Evolutionary conservation across 1,140 invertebrate species (phyloP).

Genomic region (Leucophenga varia): DNA sequence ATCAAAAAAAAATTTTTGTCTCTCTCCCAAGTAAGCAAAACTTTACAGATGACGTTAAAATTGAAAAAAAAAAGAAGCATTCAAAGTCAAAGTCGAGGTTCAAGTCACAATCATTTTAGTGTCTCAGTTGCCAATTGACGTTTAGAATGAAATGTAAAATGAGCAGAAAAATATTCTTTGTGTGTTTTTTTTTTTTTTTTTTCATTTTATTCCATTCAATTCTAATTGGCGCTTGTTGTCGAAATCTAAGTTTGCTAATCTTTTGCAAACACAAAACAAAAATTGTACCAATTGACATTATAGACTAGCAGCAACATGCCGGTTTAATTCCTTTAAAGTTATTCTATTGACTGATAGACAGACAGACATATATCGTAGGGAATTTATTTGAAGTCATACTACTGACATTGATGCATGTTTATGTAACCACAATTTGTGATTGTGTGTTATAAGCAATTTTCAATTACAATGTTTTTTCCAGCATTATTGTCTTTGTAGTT

Average conservation of each 20-base stretch:
- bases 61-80: no score
- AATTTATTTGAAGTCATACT: no score
- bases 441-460: no score
- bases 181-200: background rate
- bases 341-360: no score
- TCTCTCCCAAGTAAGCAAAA: no score
- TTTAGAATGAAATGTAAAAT: slow-evolving; percentile 38
- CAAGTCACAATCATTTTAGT: background rate
- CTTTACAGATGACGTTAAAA: no score
- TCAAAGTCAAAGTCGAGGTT: slow-evolving; percentile 12
- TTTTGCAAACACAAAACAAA: slow-evolving; percentile 40
- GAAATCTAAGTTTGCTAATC: slow-evolving; percentile 18
- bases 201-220: slow-evolving; percentile 2
- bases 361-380: no score
- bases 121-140: slow-evolving; percentile 17
- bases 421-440: slow-evolving; percentile 50
- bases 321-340: no score
- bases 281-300: no score
- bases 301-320: no score
- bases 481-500: no score
- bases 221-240: slow-evolving; percentile 51
- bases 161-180: slow-evolving; percentile 46
- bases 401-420: slow-evolving; percentile 45
- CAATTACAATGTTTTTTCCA: no score
- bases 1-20: slow-evolving; percentile 15